These are phyloP conservation scores for Celastrina argiolus DNA, from an alignment of 2,888 invertebrate genomes.

Conservation along the genomic window DNA sequence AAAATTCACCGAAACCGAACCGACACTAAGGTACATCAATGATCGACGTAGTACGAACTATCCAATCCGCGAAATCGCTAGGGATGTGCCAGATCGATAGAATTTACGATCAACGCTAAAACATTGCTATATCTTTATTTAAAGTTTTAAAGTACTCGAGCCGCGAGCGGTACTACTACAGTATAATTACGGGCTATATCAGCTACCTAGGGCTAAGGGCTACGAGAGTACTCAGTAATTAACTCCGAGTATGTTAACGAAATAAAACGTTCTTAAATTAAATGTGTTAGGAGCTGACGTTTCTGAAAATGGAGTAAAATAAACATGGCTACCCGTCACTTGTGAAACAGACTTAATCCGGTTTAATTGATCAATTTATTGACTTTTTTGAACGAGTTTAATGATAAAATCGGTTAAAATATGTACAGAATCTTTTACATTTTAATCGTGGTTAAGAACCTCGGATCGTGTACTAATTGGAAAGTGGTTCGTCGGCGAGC, in stretches of 20 bases:
- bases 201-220: slow-evolving; percentile 13
- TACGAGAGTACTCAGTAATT: slow-evolving; percentile 15
- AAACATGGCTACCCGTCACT: neutral
- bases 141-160: neutral
- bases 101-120: slow-evolving; percentile 2
- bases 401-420: slow-evolving; percentile 7
- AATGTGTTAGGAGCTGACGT: slow-evolving; percentile 6
- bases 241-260: slow-evolving; percentile 3
- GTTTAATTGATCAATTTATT: neutral
- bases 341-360: neutral
- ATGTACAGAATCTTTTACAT: neutral
- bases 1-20: no score
- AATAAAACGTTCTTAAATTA: slow-evolving; percentile 15
- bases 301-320: slow-evolving; percentile 5
- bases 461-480: neutral
- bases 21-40: no score
- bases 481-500: neutral
- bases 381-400: neutral
- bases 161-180: neutral
- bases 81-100: neutral
- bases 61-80: neutral
- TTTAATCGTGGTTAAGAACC: slow-evolving; percentile 6
- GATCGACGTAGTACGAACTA: neutral
- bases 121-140: neutral
- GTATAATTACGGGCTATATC: slow-evolving; percentile 14